phyloP scores from a whole-genome alignment of 2,888 invertebrate species.

The Chloroclystis v-ata region DNA sequence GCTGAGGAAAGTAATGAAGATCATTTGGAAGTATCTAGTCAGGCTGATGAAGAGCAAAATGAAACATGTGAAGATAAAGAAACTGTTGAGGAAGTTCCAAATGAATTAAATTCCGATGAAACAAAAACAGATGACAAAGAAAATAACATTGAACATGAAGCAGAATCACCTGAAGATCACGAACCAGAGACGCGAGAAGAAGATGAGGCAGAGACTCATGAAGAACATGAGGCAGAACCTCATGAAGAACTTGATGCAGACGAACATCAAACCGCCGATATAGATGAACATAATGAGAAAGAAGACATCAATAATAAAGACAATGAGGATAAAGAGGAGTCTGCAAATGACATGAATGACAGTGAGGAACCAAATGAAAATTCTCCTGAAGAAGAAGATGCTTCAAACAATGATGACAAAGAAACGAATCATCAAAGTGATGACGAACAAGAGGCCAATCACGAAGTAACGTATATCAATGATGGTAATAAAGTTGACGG shows the following conservation, averaged over 20 bases:
- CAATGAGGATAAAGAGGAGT: slow-evolving; percentile 5
- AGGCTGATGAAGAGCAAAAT: slow-evolving; percentile 13
- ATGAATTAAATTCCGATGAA: slow-evolving; percentile 17
- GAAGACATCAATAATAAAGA: slow-evolving; percentile 12
- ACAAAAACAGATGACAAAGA: slow-evolving; percentile 27
- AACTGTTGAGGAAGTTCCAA: slow-evolving; percentile 26
- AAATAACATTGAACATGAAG: slow-evolving; percentile 18
- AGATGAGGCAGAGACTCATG: slow-evolving; percentile 4
- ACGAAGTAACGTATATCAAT: slow-evolving; percentile 17
- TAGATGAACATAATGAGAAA: slow-evolving; percentile 6
- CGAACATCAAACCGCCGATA: too few species aligned
- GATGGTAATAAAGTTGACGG: slow-evolving; percentile 26
- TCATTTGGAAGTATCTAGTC: too few species aligned
- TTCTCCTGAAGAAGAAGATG: not conserved
- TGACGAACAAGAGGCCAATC: slow-evolving; percentile 16
- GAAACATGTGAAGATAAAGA: slow-evolving; percentile 24
- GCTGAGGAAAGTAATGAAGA: slow-evolving; percentile 16
- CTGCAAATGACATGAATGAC: not conserved
- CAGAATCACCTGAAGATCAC: slow-evolving; percentile 8
- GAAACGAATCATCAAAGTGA: slow-evolving; percentile 16
- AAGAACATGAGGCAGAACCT: slow-evolving; percentile 29
- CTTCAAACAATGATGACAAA: not conserved
- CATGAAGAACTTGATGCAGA: too few species aligned
- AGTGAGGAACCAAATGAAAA: slow-evolving; percentile 8
- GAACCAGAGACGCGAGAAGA: too few species aligned